These are phyloP conservation scores for Phrynocephalus versicolor DNA, from an alignment of 2,113 vertebrate genomes.

Conservation along the genomic window DNA sequence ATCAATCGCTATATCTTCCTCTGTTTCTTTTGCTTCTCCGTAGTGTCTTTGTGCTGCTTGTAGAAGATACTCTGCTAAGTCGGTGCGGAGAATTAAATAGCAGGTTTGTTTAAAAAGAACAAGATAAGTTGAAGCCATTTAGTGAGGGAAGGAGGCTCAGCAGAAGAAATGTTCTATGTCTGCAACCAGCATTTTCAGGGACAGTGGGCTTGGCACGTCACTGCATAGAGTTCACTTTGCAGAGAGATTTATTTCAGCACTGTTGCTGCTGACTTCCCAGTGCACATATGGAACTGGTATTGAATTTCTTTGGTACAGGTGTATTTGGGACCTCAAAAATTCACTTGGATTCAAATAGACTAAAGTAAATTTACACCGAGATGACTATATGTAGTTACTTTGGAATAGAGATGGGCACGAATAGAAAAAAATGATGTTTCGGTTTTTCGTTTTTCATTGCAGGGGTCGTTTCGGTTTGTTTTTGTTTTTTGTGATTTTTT, in stretches of 20 bases:
- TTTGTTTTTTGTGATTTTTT: too few species aligned
- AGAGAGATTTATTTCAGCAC: not conserved
- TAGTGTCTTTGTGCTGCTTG: not conserved
- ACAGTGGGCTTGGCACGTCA: not conserved
- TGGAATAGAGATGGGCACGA: too few species aligned
- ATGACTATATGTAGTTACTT: conserved; percentile 1
- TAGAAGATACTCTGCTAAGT: not conserved
- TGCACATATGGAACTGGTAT: not conserved
- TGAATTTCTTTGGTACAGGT: not conserved
- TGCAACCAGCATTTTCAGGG: not conserved
- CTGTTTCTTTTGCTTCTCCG: not conserved
- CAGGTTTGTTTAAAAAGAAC: not conserved
- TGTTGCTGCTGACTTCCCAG: not conserved
- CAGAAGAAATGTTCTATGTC: not conserved
- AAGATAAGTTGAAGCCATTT: conserved; percentile 1
- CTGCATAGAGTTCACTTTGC: not conserved
- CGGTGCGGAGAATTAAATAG: not conserved
- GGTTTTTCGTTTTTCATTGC: too few species aligned
- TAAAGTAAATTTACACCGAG: conserved; percentile 2
- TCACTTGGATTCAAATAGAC: conserved; percentile 5
- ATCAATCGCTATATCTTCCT: not conserved
- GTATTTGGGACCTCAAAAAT: not conserved
- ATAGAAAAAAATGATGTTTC: too few species aligned
- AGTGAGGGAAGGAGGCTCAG: not conserved
- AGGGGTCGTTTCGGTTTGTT: too few species aligned